phyloP scores from a whole-genome alignment of 2,888 invertebrate species.

The Lithophane semibrunnea region DNA sequence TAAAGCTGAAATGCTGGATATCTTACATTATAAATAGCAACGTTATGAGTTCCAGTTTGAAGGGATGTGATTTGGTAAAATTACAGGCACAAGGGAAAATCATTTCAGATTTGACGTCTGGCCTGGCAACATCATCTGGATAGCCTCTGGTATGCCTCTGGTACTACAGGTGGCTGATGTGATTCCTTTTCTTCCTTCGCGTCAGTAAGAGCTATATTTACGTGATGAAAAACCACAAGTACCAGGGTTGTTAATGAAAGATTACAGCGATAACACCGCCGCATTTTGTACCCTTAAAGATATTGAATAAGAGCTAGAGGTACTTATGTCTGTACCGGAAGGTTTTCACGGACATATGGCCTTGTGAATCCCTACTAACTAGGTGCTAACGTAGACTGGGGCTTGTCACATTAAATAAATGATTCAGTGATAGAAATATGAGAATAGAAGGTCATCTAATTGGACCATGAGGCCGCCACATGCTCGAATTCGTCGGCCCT shows the following conservation, averaged over 20 bases:
- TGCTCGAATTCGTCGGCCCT: neutral
- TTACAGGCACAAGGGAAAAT: neutral
- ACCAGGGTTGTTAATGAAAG: neutral
- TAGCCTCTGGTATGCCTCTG: neutral
- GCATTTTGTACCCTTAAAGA: neutral
- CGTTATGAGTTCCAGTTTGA: neutral
- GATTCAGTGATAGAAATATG: constrained; percentile 23
- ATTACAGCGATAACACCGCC: neutral
- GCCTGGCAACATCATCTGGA: too few relatives aligned
- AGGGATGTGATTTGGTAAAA: neutral
- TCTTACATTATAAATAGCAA: neutral
- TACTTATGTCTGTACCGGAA: neutral
- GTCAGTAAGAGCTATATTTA: neutral
- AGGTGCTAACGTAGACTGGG: neutral
- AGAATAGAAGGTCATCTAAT: constrained; percentile 21
- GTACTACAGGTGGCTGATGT: neutral
- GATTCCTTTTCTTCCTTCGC: neutral
- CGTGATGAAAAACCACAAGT: neutral
- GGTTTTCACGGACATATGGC: neutral
- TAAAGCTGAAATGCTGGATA: neutral
- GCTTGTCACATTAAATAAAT: neutral
- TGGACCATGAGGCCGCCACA: constrained; percentile 8
- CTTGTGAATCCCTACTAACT: neutral
- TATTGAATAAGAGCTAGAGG: neutral
- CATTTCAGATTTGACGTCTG: neutral